A percentile compares a stretch with the other conserved stretches of the same genome.
Evolutionary conservation across 2,888 invertebrate genomes (phyloP).

Genomic region (Linnaemya tessellans): DNA sequence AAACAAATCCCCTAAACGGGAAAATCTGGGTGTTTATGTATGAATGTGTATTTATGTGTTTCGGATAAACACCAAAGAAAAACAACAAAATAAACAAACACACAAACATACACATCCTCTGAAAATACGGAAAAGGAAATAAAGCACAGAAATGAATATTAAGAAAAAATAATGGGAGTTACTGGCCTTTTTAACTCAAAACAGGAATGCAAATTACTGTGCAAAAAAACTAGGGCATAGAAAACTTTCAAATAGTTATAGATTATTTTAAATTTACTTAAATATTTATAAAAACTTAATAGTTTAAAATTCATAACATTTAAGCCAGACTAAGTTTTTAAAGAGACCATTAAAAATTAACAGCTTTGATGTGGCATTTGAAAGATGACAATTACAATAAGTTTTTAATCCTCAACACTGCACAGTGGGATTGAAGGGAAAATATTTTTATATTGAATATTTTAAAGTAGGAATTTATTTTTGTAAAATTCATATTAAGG

Average conservation of each 20-base stretch:
- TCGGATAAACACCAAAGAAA: slow-evolving; percentile 31
- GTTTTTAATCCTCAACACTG: not conserved
- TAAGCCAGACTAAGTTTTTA: not conserved
- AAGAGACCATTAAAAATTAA: not conserved
- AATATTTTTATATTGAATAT: not conserved
- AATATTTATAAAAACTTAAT: not conserved
- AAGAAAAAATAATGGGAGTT: not conserved
- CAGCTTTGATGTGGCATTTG: not conserved
- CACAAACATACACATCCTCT: not conserved
- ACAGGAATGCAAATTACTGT: not conserved
- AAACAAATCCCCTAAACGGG: too few relatives aligned
- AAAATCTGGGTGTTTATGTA: too few relatives aligned
- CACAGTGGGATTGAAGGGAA: not conserved
- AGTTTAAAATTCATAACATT: not conserved
- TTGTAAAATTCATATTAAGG: too few relatives aligned
- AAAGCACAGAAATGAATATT: slow-evolving; percentile 21
- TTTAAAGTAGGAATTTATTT: too few relatives aligned
- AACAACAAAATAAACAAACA: not conserved
- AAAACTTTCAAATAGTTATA: not conserved
- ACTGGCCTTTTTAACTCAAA: not conserved
- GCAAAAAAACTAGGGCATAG: not conserved
- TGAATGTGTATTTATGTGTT: not conserved
- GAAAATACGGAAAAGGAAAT: slow-evolving; percentile 25
- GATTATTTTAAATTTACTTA: not conserved
- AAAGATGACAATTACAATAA: not conserved